phyloP scores from a whole-genome alignment of 1,140 invertebrate genomes.

The Lordiphosa stackelbergi region DNA sequence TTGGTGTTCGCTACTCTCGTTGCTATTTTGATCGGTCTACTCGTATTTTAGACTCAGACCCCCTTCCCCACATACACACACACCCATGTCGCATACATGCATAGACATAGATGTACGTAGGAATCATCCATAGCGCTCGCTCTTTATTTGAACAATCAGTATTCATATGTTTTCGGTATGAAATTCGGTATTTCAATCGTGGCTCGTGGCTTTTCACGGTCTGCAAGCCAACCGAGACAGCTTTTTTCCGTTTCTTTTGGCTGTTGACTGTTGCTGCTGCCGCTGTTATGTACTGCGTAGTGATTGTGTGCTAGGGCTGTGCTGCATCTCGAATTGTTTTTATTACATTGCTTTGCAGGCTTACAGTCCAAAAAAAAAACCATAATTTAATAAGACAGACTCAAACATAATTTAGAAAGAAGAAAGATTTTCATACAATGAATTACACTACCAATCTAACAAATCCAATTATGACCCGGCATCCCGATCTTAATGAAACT shows the following conservation, averaged over 20 bases:
- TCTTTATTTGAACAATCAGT: conserved; percentile 65
- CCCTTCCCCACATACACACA: not conserved
- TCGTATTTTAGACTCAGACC: conserved; percentile 8
- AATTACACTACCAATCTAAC: no score
- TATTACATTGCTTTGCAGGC: conserved; percentile 5
- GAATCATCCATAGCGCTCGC: conserved; percentile 43
- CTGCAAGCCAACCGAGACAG: conserved; percentile 71
- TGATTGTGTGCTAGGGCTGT: conserved; percentile 21
- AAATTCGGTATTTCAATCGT: conserved; percentile 76
- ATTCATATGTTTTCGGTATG: conserved; percentile 71
- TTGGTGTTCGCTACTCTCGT: not conserved
- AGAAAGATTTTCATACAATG: not conserved
- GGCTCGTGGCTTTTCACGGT: conserved; percentile 75
- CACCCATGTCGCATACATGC: not conserved
- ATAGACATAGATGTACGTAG: conserved; percentile 2
- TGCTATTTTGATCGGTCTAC: conserved; percentile 6
- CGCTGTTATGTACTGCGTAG: conserved; percentile 12
- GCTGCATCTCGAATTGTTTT: conserved; percentile 14
- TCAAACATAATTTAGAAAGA: conserved; percentile 12
- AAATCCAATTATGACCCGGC: no score
- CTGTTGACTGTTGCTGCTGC: conserved; percentile 52
- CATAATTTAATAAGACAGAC: conserved; percentile 23
- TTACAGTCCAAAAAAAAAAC: conserved; percentile 9
- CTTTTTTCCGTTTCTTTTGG: conserved; percentile 70
- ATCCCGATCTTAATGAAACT: no score